Evolutionary conservation across 2,113 vertebrate genomes (phyloP), one percentile per base, ranked within the genome.

Genomic region (Morone saxatilis): DNA sequence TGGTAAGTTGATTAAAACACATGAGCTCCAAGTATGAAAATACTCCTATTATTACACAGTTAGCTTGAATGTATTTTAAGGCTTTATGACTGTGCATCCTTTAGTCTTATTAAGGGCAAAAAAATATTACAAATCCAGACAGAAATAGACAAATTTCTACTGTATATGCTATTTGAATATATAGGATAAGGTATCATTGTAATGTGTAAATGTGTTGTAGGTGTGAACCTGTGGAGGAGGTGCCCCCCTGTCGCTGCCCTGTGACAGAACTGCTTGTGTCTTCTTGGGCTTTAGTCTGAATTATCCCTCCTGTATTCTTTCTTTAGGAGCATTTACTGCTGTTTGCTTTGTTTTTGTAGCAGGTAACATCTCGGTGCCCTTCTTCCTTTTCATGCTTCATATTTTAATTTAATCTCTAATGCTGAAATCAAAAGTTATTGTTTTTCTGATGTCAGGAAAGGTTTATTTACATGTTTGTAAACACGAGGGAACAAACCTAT

Each of bases 191-290:
- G 10, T 40, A n/a, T 43, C 5, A 63, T 13, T 81, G 36, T 73
- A 41, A 17, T 12, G 43, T n/a, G 31, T 68, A 75, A 78, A 48
- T 67, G 54, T 25, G 5, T 13, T 66, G 11, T 43, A 84, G 50
- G 36, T 67, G 57, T 71, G 65, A 78, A 80, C 61, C 36, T 65
- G 66, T 68, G 51, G 57, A 80, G 47, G 68, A 80, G 45, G 70
- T 56, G 65, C 31, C 50, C 25, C 48, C 57, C 13, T 59, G n/a
- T 13, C 14, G 4, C 16, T 63, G 14, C 57, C 14, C 51, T 51
- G 8, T 63, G 36, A 77, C 57, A 63, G 16, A 78, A 11, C 31
- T 51, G 31, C 57, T 7, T 0, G 20, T 63, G 38, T 51, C n/a
- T 25, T 67, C 13, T n/a, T 60, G 17, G 7, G 45, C 38, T 59